Conservation (phyloP, 2,113 vertebrate genomes). For the Mus spicilegus region DNA sequence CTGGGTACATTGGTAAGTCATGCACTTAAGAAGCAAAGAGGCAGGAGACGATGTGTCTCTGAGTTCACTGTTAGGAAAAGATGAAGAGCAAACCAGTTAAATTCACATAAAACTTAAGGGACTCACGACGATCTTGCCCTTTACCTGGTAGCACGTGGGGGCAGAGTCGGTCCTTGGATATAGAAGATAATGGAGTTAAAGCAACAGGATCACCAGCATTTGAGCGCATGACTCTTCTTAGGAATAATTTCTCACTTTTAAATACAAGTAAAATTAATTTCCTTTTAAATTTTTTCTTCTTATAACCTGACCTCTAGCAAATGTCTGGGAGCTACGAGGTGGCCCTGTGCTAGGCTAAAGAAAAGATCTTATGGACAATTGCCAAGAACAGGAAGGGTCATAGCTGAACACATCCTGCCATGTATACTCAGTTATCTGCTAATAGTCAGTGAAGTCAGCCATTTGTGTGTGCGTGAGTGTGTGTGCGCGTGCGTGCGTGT, state of each 20-base stretch:
- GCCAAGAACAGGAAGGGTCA: background rate
- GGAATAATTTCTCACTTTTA: background rate
- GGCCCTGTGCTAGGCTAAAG: background rate
- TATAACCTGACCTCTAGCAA: background rate
- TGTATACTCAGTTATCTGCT: background rate
- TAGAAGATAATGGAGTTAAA: background rate
- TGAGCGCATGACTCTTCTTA: background rate
- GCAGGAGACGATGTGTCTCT: background rate
- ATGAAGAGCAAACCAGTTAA: background rate
- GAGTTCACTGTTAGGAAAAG: background rate
- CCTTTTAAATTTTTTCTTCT: background rate
- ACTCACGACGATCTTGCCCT: background rate
- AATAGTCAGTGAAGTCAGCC: background rate
- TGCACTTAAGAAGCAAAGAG: background rate
- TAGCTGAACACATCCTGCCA: background rate
- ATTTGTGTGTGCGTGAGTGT: background rate
- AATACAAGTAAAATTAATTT: background rate
- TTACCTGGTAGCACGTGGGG: background rate
- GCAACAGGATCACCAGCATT: background rate
- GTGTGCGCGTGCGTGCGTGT: no score
- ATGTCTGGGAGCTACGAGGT: background rate
- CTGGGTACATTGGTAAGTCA: conserved; percentile 93
- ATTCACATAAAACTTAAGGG: conserved; percentile 17
- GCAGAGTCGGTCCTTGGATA: background rate
- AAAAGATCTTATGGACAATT: background rate